Evolutionary conservation across 2,113 vertebrate genomes (phyloP).

Genomic region (Argyrosomus japonicus): DNA sequence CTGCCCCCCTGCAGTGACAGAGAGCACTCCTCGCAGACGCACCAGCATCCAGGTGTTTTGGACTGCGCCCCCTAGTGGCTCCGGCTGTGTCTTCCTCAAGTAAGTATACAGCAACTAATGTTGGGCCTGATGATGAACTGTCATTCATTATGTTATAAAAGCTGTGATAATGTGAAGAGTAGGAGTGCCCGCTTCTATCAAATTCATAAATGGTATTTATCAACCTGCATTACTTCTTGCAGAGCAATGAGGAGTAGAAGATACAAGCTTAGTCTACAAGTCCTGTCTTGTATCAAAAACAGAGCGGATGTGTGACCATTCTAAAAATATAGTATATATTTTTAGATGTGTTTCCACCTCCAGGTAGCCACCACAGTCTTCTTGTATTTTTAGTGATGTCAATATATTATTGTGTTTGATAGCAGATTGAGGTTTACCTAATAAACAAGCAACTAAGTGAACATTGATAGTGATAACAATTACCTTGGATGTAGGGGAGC

Average conservation of each 20-base stretch:
- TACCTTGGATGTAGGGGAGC: too few relatives aligned
- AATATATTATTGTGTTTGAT: background rate
- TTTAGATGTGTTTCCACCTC: background rate
- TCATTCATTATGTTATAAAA: background rate
- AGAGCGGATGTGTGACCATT: background rate
- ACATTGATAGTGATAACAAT: too few relatives aligned
- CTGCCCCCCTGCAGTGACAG: conserved; percentile 95
- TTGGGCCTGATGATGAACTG: conserved; percentile 16
- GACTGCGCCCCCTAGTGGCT: conserved; percentile 91
- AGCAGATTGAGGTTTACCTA: background rate
- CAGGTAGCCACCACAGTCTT: background rate
- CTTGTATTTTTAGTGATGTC: background rate
- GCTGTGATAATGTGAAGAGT: background rate
- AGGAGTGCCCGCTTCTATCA: background rate
- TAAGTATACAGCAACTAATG: conserved; percentile 80
- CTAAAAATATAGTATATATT: background rate
- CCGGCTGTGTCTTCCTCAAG: conserved; percentile 94
- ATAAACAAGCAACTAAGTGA: too few relatives aligned
- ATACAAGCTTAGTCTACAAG: background rate
- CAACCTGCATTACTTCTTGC: background rate
- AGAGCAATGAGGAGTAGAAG: background rate
- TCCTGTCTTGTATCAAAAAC: background rate
- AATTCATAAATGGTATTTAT: background rate
- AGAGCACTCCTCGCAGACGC: conserved; percentile 94
- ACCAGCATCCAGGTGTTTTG: conserved; percentile 97